Conservation (phyloP, 2,888 invertebrate species). For the Rhaphigaster nebulosa region DNA sequence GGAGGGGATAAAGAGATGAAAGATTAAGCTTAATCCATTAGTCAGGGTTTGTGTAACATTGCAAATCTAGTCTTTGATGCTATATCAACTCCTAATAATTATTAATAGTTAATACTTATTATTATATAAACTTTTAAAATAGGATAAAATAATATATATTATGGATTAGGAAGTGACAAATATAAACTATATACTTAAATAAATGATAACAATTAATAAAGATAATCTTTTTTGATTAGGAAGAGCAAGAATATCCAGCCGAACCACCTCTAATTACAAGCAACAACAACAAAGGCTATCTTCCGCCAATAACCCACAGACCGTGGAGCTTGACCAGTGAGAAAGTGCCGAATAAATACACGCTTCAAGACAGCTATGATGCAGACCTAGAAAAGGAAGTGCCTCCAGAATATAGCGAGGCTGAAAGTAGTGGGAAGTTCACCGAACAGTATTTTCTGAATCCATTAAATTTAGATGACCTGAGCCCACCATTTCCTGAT, state of each 20-base stretch:
- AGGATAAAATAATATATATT: no score
- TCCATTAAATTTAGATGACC: not conserved
- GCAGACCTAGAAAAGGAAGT: not conserved
- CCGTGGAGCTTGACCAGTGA: not conserved
- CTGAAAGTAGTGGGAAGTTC: not conserved
- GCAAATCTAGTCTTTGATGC: no score
- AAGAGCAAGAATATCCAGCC: not conserved
- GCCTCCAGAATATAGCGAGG: not conserved
- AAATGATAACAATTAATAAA: not conserved
- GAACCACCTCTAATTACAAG: not conserved
- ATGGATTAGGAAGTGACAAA: no score
- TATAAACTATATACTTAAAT: not conserved
- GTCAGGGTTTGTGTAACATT: no score
- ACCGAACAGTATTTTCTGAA: slow-evolving; percentile 1
- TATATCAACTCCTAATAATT: no score
- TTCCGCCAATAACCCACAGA: not conserved
- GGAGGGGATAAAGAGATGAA: no score
- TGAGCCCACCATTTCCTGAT: not conserved
- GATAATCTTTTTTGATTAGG: not conserved
- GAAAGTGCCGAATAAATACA: not conserved
- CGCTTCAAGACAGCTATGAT: not conserved
- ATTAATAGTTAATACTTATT: no score
- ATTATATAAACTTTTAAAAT: no score
- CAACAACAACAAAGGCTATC: not conserved
- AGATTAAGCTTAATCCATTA: no score